A percentile compares a stretch with the other conserved stretches of the same genome.
These are phyloP conservation scores for Phyllotis vaccarum DNA, from an alignment of 2,797 vertebrate species.

Conservation along the genomic window DNA sequence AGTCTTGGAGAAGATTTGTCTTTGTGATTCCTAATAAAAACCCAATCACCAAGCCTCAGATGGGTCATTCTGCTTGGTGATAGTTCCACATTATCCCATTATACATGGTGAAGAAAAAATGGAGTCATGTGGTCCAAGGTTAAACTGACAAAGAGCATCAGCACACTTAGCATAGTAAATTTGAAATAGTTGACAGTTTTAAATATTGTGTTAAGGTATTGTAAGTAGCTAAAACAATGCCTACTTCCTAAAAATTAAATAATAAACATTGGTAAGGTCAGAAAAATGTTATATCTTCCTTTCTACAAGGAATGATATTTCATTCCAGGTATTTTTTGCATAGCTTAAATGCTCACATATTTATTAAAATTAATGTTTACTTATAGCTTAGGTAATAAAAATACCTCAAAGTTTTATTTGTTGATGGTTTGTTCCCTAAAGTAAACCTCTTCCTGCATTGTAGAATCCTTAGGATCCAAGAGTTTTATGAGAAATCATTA, in stretches of 20 bases:
- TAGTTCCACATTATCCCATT: neutral
- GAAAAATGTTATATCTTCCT: neutral
- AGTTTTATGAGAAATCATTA: neutral
- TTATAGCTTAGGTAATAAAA: neutral
- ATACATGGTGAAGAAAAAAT: conserved; percentile 39
- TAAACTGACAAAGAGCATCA: neutral
- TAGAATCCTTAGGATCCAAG: neutral
- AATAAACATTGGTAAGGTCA: neutral
- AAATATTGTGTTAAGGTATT: conserved; percentile 45
- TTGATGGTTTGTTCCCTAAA: neutral
- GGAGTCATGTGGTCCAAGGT: neutral
- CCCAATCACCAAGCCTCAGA: neutral
- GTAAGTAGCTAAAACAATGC: neutral
- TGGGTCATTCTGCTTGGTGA: neutral
- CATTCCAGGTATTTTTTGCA: conserved; percentile 49
- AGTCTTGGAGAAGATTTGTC: neutral
- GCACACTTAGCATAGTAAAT: neutral
- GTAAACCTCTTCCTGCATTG: neutral
- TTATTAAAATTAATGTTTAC: conserved; percentile 26
- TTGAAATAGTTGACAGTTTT: neutral
- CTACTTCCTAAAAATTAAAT: neutral
- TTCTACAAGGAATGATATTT: conserved; percentile 26
- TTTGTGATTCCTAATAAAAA: neutral
- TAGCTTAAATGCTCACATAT: conserved; percentile 19
- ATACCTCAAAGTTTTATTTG: neutral